Evolutionary conservation across 2,888 invertebrate genomes (phyloP), one percentile per base, ranked within the genome.

Genomic region (Mesorhabditis belari): DNA sequence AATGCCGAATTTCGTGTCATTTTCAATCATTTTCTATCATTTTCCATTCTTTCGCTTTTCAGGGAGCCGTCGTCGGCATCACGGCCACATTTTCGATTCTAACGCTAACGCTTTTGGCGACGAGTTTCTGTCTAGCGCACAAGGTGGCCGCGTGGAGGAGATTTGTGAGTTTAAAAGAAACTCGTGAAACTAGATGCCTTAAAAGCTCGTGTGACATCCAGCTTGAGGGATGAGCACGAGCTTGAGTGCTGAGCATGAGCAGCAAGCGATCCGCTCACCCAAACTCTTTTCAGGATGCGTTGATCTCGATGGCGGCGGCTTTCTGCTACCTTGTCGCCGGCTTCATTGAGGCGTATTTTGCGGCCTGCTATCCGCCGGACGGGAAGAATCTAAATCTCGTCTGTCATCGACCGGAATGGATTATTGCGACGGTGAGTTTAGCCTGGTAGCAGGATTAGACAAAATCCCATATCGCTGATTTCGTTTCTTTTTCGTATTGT

Each of bases 331-430:
- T 77, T 23, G 52, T 77, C 4, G 76, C 67, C 5, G 71, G 73
- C 5, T 75, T 73, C 55, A 60, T 77, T 21, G 77, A 77, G 57
- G 68, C 77, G n/a, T 77, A 77, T 58, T 77, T 64, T 58, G 77
- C 77, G 4, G 78, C 75, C 3, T 77, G 77, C 52, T 77, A 77
- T 58, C 77, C 77, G 19, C 77, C 77, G 12, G 70, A 75, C 44
- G 77, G 77, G 9, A 63, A 71, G 4, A 58, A 66, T 26, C 68
- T 77, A 55, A 73, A 71, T 55, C 60, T 73, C 28, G 75, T 78
- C 23, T 77, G 77, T 54, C 72, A 77, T 63, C 63, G 77, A 19
- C 66, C 74, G 26, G 77, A 77, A 60, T 75, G 75, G 75, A 74
- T 74, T 59, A 72, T 76, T 55, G 76, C 76, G 60, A 67, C 64